Evolutionary conservation across 2,888 invertebrate species (phyloP).

Genomic region (Cheilosia impressa): DNA sequence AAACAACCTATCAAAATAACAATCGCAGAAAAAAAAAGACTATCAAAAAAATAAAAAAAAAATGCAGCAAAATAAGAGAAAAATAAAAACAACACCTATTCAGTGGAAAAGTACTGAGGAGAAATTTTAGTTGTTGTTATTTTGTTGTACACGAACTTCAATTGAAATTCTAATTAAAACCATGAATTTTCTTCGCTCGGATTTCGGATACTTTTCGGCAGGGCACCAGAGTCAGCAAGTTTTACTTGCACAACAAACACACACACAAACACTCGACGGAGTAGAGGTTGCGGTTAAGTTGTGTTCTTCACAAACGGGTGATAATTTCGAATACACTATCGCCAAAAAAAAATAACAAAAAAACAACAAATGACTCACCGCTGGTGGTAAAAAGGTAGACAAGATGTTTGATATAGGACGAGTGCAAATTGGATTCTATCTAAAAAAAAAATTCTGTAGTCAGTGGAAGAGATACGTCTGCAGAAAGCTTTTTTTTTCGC

Average conservation of each 20-base stretch:
- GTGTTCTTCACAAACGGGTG: constrained; percentile 9
- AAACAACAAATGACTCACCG: constrained; percentile 31
- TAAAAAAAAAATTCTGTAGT: too few relatives aligned
- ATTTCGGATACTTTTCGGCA: constrained; percentile 23
- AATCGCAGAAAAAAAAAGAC: constrained; percentile 7
- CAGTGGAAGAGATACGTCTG: too few relatives aligned
- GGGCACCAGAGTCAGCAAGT: background rate
- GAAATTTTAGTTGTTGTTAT: constrained; percentile 63
- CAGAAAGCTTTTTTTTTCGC: too few relatives aligned
- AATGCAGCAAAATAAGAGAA: constrained; percentile 17
- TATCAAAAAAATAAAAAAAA: constrained; percentile 1
- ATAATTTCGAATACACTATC: constrained; percentile 31
- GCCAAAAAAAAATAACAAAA: background rate
- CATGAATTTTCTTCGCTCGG: constrained; percentile 53
- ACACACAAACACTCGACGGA: background rate
- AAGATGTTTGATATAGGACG: background rate
- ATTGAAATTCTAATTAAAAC: constrained; percentile 65
- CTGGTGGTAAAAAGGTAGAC: constrained; percentile 4
- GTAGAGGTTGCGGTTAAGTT: background rate
- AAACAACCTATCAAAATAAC: constrained; percentile 27
- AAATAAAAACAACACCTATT: constrained; percentile 16
- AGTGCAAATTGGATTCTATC: too few relatives aligned
- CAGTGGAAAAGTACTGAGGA: constrained; percentile 69
- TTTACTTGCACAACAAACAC: background rate
- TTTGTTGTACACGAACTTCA: constrained; percentile 47